phyloP scores from a whole-genome alignment of 2,113 vertebrate genomes.

The Gasterosteus aculeatus region DNA sequence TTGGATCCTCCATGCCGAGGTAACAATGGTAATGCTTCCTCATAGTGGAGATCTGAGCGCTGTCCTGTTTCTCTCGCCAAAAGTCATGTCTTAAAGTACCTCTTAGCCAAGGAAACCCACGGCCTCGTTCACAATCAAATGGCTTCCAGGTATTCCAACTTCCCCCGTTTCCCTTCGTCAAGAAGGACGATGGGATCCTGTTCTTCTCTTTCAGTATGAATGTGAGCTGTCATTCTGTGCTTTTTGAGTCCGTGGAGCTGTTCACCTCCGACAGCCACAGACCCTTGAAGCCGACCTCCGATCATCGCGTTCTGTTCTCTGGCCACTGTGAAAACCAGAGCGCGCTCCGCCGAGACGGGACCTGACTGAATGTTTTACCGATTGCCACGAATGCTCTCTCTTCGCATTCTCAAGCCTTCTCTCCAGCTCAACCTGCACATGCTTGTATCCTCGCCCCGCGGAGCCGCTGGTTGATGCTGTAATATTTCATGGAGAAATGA shows the following conservation, averaged over 20 bases:
- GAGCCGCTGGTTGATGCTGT: slow-evolving; percentile 58
- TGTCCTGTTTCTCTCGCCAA: slow-evolving; percentile 63
- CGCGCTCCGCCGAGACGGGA: slow-evolving; percentile 51
- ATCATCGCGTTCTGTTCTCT: slow-evolving; percentile 60
- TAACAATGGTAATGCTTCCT: slow-evolving; percentile 64
- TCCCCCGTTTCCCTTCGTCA: slow-evolving; percentile 52
- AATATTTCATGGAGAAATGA: slow-evolving; percentile 56
- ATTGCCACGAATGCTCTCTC: slow-evolving; percentile 41
- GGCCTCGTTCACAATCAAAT: slow-evolving; percentile 65
- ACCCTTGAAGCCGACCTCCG: slow-evolving; percentile 70
- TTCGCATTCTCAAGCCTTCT: slow-evolving; percentile 44
- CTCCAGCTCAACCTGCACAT: slow-evolving; percentile 50
- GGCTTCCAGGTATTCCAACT: slow-evolving; percentile 74
- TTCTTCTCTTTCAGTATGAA: slow-evolving; percentile 58
- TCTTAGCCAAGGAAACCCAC: slow-evolving; percentile 76
- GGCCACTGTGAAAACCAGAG: slow-evolving; percentile 77
- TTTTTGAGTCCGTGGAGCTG: slow-evolving; percentile 44
- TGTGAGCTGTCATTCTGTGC: slow-evolving; percentile 56
- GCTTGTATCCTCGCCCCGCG: slow-evolving; percentile 44
- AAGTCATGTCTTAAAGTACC: slow-evolving; percentile 65
- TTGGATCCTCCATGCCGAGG: slow-evolving; percentile 64
- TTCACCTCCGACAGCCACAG: slow-evolving; percentile 45
- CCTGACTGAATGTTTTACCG: slow-evolving; percentile 60
- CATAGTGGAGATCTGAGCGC: slow-evolving; percentile 49
- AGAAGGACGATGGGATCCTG: slow-evolving; percentile 37